A percentile compares a stretch with the other conserved stretches of the same genome.
Conservation (phyloP, 1,140 invertebrate genomes). For the Bombus confusus region DNA sequence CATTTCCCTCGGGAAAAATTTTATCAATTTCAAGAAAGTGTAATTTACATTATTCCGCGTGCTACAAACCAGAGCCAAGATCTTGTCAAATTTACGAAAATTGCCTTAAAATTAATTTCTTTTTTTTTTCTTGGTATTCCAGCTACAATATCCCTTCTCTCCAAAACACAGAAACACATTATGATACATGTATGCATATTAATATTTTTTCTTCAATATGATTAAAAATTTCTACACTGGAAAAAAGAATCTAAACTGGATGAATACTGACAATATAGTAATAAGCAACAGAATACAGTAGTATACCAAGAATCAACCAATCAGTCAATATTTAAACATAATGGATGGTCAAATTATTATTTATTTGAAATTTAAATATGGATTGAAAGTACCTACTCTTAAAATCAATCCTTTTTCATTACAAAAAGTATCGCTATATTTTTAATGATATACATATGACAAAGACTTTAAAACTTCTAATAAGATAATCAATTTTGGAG, state of each 20-base stretch:
- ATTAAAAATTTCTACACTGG: neutral
- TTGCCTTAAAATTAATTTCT: neutral
- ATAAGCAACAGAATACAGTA: neutral
- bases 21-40: no score
- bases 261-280: neutral
- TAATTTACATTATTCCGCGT: neutral
- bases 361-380: neutral
- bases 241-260: neutral
- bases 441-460: no score
- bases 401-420: neutral
- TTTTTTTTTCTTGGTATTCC: neutral
- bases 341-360: neutral
- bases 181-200: neutral
- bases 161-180: neutral
- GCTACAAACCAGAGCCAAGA: neutral
- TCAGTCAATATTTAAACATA: neutral
- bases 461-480: no score
- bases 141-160: neutral
- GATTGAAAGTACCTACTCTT: neutral
- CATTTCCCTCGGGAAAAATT: neutral
- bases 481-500: no score
- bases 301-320: neutral
- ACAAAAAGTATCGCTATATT: no score
- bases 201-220: neutral
- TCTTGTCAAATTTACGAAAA: neutral